Conservation (phyloP, 2,113 vertebrate genomes). For the Sebastes schlegelii region DNA sequence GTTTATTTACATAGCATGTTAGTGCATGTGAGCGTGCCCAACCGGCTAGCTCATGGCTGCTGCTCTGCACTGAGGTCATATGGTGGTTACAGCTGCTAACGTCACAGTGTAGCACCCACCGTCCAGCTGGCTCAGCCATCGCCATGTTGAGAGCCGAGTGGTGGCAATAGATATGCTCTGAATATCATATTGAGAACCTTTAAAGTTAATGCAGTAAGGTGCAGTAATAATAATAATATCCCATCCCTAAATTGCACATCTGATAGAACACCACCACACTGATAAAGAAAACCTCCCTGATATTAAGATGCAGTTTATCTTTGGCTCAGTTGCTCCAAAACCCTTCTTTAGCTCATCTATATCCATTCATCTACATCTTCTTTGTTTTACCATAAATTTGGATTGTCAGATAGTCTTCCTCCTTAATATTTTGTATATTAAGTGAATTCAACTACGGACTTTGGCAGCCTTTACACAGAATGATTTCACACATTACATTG, state of each 20-base stretch:
- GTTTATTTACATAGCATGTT: not conserved
- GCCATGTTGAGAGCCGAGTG: not conserved
- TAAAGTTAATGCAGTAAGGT: not conserved
- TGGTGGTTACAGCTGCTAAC: no score
- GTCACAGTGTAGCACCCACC: no score
- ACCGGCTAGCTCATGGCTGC: no score
- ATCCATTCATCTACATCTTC: constrained; percentile 9
- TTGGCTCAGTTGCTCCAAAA: not conserved
- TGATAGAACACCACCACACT: not conserved
- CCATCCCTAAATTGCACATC: not conserved
- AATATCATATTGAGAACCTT: not conserved
- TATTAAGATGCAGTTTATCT: not conserved
- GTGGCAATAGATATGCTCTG: not conserved
- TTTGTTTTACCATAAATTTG: not conserved
- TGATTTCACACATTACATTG: not conserved
- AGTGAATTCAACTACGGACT: not conserved
- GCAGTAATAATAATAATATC: not conserved
- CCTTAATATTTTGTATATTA: not conserved
- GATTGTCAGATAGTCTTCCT: not conserved
- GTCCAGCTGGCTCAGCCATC: not conserved
- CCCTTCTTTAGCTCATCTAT: not conserved
- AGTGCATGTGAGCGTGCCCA: no score
- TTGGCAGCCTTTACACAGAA: not conserved
- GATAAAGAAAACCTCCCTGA: not conserved
- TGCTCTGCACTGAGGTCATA: no score